Base-by-base conservation (phyloP, 2,888 invertebrate genomes). In the Campoplex nolae region DNA sequence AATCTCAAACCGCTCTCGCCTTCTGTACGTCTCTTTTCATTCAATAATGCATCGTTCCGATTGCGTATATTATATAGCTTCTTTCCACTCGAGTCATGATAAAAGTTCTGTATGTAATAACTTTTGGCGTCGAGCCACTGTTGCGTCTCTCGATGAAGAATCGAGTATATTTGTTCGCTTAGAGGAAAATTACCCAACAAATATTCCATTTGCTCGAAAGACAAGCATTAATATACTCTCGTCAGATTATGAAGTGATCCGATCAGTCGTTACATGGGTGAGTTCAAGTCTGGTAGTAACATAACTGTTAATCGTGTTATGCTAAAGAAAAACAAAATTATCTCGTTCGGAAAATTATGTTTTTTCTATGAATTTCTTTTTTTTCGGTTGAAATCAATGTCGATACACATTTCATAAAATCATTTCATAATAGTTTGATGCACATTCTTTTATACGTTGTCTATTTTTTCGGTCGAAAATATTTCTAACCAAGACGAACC, bases 111-210 rank as follows among this genome's bases (percentile, higher is more conserved):
- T 42, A 38, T 54, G 16, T 54, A 68, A 78, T 65, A 48, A 23
- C 23, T 23, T 23, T 23, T 23, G 23, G 23, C 23, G 23, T 23
- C 23, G 23, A 23, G 23, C 23, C 23, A 23, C 23, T 23, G 23
- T 23, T 0, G 23, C 23, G 23, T 23, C 23, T 23, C 23, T 23
- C 23, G 23, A 23, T 77, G 32, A 51, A 65, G 6, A 56, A 65
- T 58, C 38, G 73, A 81, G 65, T n/a, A 28, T 51, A 65, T 35
- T 23, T 70, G 68, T 82, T 76, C 32, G 23, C 48, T 32, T n/a
- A 68, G 45, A 76, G 82, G 70, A 83, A 82, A 83, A 83, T 76
- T 76, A n/a, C 68, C 38, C 38, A 68, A 6, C n/a, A 51, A 45
- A 13, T 45, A 45, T 45, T 11, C 13, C 45, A 45, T 13, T 45